Evolutionary conservation across 2,113 vertebrate species (phyloP).

Genomic region (Fregetta grallaria): DNA sequence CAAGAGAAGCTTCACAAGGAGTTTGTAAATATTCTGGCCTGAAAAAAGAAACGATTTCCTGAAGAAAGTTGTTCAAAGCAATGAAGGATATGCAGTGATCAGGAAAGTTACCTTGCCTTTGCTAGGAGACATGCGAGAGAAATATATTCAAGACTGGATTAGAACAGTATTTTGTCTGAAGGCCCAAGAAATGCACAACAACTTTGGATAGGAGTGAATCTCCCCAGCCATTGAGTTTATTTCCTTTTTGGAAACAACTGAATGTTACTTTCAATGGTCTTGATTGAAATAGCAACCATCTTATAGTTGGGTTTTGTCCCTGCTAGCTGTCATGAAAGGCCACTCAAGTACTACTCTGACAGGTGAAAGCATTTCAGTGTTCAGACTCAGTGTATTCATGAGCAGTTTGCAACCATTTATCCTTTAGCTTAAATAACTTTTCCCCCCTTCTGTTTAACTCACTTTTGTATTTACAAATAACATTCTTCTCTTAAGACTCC

Average conservation of each 20-base stretch:
- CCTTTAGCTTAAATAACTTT: background rate
- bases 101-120: background rate
- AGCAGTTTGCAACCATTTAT: background rate
- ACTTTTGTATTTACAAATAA: background rate
- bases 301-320: background rate
- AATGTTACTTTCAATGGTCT: background rate
- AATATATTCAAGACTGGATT: background rate
- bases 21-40: background rate
- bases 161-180: background rate
- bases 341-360: background rate
- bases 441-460: background rate
- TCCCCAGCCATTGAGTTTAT: background rate
- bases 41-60: background rate
- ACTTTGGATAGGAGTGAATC: background rate
- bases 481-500: background rate
- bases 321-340: background rate
- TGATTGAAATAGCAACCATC: background rate
- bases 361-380: background rate
- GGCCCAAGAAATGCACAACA: background rate
- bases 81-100: background rate
- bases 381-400: background rate
- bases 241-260: background rate
- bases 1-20: background rate
- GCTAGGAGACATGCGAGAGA: background rate
- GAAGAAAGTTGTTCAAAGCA: background rate